Evolutionary conservation across 2,888 invertebrate species (phyloP), one percentile per base, ranked within the genome.

Genomic region (Andrena praecox): DNA sequence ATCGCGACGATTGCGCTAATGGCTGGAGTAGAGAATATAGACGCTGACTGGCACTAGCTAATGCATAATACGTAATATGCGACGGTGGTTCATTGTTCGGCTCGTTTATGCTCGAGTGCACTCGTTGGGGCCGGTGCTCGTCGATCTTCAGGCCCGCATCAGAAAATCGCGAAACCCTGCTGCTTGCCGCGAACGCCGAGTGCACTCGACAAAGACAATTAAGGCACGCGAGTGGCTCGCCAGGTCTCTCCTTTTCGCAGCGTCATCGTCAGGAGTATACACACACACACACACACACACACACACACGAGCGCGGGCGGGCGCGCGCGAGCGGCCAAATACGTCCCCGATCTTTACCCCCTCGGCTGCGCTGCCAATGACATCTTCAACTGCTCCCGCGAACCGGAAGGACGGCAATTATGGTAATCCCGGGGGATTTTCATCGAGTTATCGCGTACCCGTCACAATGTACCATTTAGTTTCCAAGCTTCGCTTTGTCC

Each of bases 191-290:
- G 62, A 76, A 35, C 72, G 67, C 73, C 76, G 76, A 79, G 75
- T 62, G 12, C 70, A 27, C 79, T 85, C 75, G 54, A 80, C 74
- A 70, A 63, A 85, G 63, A 79, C 74, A 77, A 85, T 80, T 83
- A 80, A 69, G 69, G 64, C 68, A 75, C 64, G 77, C 77, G 48
- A 82, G 75, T 77, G 59, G 52, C 35, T 64, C 62, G 54, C 59
- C 56, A 4, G 24, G 56, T 56, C 56, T 60, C 56, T 69, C 73
- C 60, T 63, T 66, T 70, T 29, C 54, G 35, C 52, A 54, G 27
- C 59, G 64, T 68, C 63, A 27, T 73, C 70, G 33, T 54, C 63
- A 20, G 20, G 67, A 68, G 27, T 12, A 42, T 16, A 42, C 42
- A 16, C 16, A 42, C 64, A 54, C 20, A 20, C 52, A n/a, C n/a